Evolutionary conservation across 2,888 invertebrate species (phyloP).

Genomic region (Caenorhabditis macrosperma): DNA sequence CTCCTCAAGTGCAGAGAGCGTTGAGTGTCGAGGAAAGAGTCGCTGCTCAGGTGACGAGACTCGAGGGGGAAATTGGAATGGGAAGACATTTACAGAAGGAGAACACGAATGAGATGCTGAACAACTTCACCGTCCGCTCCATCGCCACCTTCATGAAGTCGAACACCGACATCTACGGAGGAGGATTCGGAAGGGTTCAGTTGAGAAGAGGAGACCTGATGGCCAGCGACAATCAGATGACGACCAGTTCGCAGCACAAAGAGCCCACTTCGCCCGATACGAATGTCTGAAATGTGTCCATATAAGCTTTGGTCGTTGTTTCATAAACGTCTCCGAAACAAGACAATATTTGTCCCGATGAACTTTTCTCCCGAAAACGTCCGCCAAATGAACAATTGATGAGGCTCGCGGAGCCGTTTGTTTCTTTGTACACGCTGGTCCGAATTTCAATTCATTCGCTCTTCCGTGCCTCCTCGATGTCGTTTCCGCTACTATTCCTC

Average conservation of each 20-base stretch:
- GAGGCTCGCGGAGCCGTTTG: background rate
- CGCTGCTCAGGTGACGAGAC: background rate
- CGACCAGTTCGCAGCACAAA: conserved; percentile 8
- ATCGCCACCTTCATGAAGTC: conserved; percentile 71
- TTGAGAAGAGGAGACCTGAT: conserved; percentile 63
- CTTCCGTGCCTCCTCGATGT: background rate
- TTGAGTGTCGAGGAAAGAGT: conserved; percentile 37
- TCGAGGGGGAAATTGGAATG: background rate
- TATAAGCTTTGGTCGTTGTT: background rate
- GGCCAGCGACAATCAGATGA: conserved; percentile 44
- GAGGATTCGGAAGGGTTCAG: conserved; percentile 69
- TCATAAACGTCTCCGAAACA: background rate
- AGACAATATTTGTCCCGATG: conserved; percentile 12
- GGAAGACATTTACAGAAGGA: conserved; percentile 34
- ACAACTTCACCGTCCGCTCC: conserved; percentile 71
- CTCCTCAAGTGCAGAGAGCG: conserved; percentile 32
- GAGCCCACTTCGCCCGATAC: background rate
- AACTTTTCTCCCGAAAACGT: background rate
- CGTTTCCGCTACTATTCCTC: background rate
- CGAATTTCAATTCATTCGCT: background rate
- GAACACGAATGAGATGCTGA: conserved; percentile 64
- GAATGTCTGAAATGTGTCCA: background rate
- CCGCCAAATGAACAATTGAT: background rate
- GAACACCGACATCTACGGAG: conserved; percentile 69
- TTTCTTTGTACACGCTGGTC: background rate